Conservation (phyloP, 2,888 invertebrate genomes). For the Teinopalpus imperialis region DNA sequence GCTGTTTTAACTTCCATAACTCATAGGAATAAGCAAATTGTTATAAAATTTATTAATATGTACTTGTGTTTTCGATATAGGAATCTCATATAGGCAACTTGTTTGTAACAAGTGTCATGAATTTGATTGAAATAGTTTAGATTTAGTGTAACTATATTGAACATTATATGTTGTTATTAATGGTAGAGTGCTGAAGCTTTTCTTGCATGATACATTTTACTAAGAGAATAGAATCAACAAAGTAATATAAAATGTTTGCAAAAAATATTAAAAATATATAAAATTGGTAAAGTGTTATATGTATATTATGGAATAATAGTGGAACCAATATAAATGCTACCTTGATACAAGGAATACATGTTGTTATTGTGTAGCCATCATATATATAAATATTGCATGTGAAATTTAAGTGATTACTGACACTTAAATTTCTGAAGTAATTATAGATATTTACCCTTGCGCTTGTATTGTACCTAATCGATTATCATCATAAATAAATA, state of each 20-base stretch:
- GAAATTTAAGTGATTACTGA: conserved; percentile 57
- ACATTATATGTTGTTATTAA: conserved; percentile 68
- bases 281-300: conserved; percentile 61
- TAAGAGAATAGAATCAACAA: conserved; percentile 55
- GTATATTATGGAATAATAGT: conserved; percentile 63
- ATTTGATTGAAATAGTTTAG: conserved; percentile 47
- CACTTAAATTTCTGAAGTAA: too few species aligned
- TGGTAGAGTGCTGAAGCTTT: conserved; percentile 66
- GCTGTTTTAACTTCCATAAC: conserved; percentile 13
- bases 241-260: conserved; percentile 57
- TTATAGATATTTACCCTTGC: conserved; percentile 64
- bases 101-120: conserved; percentile 42
- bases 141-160: conserved; percentile 53
- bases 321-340: conserved; percentile 54
- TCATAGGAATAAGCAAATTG: conserved; percentile 27
- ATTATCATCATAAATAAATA: conserved; percentile 74
- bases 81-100: conserved; percentile 53
- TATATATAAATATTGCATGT: conserved; percentile 63
- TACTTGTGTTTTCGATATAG: conserved; percentile 37
- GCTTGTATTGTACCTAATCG: conserved; percentile 65
- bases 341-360: conserved; percentile 47
- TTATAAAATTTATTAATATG: conserved; percentile 30
- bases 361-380: conserved; percentile 53
- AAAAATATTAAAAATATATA: conserved; percentile 52
- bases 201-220: conserved; percentile 70